A percentile compares a stretch with the other conserved stretches of the same genome.
Evolutionary conservation across 2,113 vertebrate genomes (phyloP).

Genomic region (Polyodon spathula): DNA sequence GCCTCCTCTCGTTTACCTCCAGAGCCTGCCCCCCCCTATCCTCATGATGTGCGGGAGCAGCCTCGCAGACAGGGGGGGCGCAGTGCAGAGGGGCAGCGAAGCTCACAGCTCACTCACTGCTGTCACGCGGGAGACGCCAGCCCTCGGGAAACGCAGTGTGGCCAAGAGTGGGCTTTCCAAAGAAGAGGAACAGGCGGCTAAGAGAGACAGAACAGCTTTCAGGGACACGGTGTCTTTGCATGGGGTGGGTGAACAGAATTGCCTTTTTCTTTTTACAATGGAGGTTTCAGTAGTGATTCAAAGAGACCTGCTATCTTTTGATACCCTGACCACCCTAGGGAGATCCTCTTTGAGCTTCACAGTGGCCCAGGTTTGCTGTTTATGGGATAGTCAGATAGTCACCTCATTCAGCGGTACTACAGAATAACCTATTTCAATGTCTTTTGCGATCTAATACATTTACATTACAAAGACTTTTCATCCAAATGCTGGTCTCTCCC

Average conservation of each 20-base stretch:
- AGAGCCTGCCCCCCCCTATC: constrained; percentile 63
- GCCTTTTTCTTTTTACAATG: too few species aligned
- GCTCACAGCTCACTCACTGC: constrained; percentile 23
- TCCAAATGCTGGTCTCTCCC: too few species aligned
- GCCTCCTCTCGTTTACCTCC: constrained; percentile 56
- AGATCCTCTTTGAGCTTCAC: too few species aligned
- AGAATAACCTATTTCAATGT: too few species aligned
- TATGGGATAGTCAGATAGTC: too few species aligned
- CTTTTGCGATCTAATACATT: too few species aligned
- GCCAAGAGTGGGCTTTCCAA: constrained; percentile 38
- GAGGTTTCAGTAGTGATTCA: too few species aligned
- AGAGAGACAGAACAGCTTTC: constrained; percentile 36
- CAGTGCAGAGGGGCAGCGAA: background rate
- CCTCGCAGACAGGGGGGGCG: background rate
- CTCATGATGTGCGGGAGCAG: constrained; percentile 63
- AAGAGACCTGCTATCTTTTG: too few species aligned
- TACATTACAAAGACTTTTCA: too few species aligned
- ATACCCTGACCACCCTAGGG: too few species aligned
- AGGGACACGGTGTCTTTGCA: constrained; percentile 24
- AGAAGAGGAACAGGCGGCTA: constrained; percentile 38
- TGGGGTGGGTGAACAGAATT: constrained; percentile 21
- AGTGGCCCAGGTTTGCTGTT: too few species aligned
- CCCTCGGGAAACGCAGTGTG: constrained; percentile 15
- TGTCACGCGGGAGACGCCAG: background rate
- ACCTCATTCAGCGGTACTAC: too few species aligned